Base-by-base conservation (phyloP, 2,888 invertebrate species). In the Scaptomyza caliginosa region DNA sequence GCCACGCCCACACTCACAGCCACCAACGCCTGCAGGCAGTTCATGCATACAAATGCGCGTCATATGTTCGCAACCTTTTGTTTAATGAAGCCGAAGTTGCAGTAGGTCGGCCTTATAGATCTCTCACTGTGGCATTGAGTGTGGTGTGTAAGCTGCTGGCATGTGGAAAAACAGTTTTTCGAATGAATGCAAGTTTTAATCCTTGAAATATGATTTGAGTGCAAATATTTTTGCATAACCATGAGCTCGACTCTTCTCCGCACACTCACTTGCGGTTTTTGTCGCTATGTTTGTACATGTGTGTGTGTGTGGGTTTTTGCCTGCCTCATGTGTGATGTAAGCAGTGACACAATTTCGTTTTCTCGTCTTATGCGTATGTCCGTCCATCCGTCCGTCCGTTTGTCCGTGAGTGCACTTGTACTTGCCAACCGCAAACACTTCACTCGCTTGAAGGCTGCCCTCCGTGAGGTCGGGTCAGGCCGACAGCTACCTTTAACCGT, bases 141-240 rank as follows among this genome's bases (percentile, higher is more conserved):
- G 34, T 34, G 42, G 50, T 30, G 16, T 66, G 40, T 36, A 56
- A 70, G 67, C 62, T 83, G n/a, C 68, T 83, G 74, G 76, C 86
- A 86, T 74, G 84, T 77, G 86, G 86, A 86, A 83, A 83, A 83
- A 86, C 77, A 70, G 86, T 86, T 74, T 34, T 82, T 82, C 67
- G 67, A 81, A 83, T 86, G 78, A 86, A 84, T 83, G 86, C 86
- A 84, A 84, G 82, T 82, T 81, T 77, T 84, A 84, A 84, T 84
- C 84, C 84, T 84, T 84, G 84, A 84, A 86, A 84, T 86, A 86
- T 86, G 84, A 86, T 84, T 84, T 84, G 85, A 84, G 86, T 84
- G 84, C 86, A 84, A 86, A 86, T 84, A 84, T 84, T 84, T 84
- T 84, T 84, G 86, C 82, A 86, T 86, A 84, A 82, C 86, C 83